phyloP scores from a whole-genome alignment of 2,797 vertebrate genomes.

The Morus bassanus region DNA sequence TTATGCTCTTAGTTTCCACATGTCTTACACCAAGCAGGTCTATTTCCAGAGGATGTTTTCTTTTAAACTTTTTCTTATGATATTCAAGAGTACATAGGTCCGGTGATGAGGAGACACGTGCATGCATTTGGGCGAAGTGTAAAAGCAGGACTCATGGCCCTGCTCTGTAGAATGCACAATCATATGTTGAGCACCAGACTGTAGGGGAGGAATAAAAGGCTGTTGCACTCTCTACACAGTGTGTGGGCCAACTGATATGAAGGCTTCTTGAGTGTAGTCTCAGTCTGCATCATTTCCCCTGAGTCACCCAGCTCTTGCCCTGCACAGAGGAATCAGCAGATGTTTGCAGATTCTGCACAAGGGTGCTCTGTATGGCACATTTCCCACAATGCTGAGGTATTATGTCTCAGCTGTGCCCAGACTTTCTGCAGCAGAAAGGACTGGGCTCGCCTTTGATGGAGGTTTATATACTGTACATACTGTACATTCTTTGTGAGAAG shows the following conservation, averaged over 20 bases:
- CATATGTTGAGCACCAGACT: not conserved
- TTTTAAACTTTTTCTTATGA: not conserved
- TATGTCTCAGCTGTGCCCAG: conserved; percentile 1
- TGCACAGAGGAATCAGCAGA: not conserved
- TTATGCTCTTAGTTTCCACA: not conserved
- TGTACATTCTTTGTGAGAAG: not conserved
- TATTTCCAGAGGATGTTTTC: not conserved
- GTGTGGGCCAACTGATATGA: not conserved
- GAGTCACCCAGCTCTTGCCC: not conserved
- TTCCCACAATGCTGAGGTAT: conserved; percentile 1
- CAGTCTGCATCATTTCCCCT: not conserved
- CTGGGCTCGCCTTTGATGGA: not conserved
- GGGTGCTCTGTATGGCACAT: not conserved
- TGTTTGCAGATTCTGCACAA: conserved; percentile 19
- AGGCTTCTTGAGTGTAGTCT: not conserved
- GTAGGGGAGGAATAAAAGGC: not conserved
- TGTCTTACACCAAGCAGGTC: not conserved
- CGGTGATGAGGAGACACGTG: not conserved
- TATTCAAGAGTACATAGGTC: not conserved
- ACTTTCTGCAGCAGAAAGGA: not conserved
- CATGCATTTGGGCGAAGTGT: rapidly evolving
- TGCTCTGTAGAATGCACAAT: not conserved
- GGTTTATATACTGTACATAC: not conserved
- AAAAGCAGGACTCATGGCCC: not conserved
- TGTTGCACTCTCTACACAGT: not conserved